Evolutionary conservation across 2,113 vertebrate species (phyloP).

Genomic region (Serinus canaria): DNA sequence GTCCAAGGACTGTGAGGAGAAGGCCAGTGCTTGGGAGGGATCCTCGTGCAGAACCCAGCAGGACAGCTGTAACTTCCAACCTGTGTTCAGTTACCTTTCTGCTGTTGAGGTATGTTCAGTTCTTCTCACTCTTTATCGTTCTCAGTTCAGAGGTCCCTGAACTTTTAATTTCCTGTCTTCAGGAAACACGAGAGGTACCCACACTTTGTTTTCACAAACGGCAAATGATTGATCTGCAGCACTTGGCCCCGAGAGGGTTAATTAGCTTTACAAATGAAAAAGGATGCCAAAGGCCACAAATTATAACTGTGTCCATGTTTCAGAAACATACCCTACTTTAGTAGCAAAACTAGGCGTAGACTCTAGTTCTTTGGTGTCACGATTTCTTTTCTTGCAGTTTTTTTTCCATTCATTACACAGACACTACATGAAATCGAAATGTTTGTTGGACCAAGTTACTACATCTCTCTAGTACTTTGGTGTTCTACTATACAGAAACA

Average conservation of each 20-base stretch:
- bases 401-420: slow-evolving; percentile 60
- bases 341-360: slow-evolving; percentile 58
- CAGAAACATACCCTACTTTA: background rate
- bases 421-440: slow-evolving; percentile 64
- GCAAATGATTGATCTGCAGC: background rate
- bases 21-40: background rate
- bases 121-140: background rate
- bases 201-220: background rate
- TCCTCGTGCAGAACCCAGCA: background rate
- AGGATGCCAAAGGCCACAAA: background rate
- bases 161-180: background rate
- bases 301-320: background rate
- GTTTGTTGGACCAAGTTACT: slow-evolving; percentile 63
- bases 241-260: background rate
- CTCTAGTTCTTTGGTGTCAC: slow-evolving; percentile 63
- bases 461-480: slow-evolving; percentile 51
- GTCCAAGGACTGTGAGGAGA: background rate
- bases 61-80: background rate
- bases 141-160: background rate
- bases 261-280: background rate
- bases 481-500: slow-evolving; percentile 60
- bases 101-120: background rate
- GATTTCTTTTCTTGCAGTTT: slow-evolving; percentile 60
- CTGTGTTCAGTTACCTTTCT: background rate
- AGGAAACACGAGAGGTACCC: background rate